A percentile compares a stretch with the other conserved stretches of the same genome.
Evolutionary conservation across 2,113 vertebrate genomes (phyloP).

Genomic region (Stigmatopora nigra): DNA sequence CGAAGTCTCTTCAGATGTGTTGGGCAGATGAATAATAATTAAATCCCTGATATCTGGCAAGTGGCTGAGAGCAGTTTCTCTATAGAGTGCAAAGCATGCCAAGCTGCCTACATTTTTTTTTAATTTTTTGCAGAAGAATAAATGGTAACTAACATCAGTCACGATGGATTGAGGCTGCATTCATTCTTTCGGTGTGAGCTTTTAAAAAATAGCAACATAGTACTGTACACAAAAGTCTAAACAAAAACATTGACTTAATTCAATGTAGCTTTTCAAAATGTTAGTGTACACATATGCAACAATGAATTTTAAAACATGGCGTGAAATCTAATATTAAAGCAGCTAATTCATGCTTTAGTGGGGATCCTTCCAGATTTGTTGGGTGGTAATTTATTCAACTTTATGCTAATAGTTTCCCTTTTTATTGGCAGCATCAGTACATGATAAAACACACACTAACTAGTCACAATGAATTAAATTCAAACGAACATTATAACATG

Average conservation of each 20-base stretch:
- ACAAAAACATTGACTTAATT: slow-evolving; percentile 39
- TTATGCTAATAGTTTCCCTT: slow-evolving; percentile 49
- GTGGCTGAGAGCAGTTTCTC: slow-evolving; percentile 64
- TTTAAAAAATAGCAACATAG: slow-evolving; percentile 55
- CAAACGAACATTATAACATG: slow-evolving; percentile 52
- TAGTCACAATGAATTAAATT: slow-evolving; percentile 49
- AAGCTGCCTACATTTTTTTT: slow-evolving; percentile 58
- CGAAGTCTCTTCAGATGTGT: slow-evolving; percentile 65
- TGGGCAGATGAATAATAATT: slow-evolving; percentile 63
- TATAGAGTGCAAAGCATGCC: slow-evolving; percentile 65
- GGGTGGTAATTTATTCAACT: slow-evolving; percentile 21
- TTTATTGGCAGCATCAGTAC: slow-evolving; percentile 55
- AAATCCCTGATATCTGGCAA: slow-evolving; percentile 75
- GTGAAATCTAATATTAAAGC: slow-evolving; percentile 47
- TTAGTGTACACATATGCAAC: slow-evolving; percentile 29
- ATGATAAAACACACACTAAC: slow-evolving; percentile 40
- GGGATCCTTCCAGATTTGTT: slow-evolving; percentile 23
- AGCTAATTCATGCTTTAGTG: slow-evolving; percentile 44
- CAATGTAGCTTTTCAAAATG: slow-evolving; percentile 29
- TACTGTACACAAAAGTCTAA: slow-evolving; percentile 37
- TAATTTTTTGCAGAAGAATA: slow-evolving; percentile 38
- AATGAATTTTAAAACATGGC: slow-evolving; percentile 44
- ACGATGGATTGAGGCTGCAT: slow-evolving; percentile 42
- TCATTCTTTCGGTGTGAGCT: slow-evolving; percentile 49
- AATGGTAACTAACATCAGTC: slow-evolving; percentile 32